A percentile compares a stretch with the other conserved stretches of the same genome.
Evolutionary conservation across 2,888 invertebrate species (phyloP).

Genomic region (Caenorhabditis drosophilae): DNA sequence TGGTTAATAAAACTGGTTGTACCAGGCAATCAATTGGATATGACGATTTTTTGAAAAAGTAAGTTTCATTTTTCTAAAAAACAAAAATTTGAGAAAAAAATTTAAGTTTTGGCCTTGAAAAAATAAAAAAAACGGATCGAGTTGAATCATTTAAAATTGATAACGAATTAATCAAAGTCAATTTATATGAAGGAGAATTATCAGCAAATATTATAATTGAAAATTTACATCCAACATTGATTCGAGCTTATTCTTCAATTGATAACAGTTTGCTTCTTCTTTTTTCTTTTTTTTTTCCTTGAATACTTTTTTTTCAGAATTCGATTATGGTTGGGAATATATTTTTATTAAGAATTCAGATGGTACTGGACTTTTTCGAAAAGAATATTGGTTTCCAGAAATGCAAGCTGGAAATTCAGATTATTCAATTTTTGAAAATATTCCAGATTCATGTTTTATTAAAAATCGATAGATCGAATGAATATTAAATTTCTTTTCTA

Average conservation of each 20-base stretch:
- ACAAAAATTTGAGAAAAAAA: neutral
- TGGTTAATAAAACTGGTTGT: constrained; percentile 20
- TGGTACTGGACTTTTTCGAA: constrained; percentile 23
- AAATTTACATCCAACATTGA: constrained; percentile 23
- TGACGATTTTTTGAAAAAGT: constrained; percentile 25
- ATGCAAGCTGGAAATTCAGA: constrained; percentile 30
- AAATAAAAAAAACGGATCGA: constrained; percentile 17
- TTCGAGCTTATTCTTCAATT: constrained; percentile 22
- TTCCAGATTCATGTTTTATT: constrained; percentile 25
- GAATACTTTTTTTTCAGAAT: constrained; percentile 11
- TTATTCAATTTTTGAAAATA: constrained; percentile 21
- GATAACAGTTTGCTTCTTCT: constrained; percentile 9
- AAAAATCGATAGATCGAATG: too few relatives aligned
- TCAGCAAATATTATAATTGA: constrained; percentile 21
- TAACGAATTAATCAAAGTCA: constrained; percentile 23
- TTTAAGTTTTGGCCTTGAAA: constrained; percentile 24
- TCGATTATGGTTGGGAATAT: constrained; percentile 38
- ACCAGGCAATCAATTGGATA: constrained; percentile 13
- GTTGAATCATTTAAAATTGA: constrained; percentile 21
- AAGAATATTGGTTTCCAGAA: constrained; percentile 35
- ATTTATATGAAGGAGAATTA: constrained; percentile 36
- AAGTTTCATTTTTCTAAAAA: neutral
- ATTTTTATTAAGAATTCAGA: constrained; percentile 20
- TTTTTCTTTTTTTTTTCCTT: neutral
- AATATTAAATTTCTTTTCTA: too few relatives aligned